Conservation (phyloP, 2,888 invertebrate genomes). For the Coenonympha arcania region DNA sequence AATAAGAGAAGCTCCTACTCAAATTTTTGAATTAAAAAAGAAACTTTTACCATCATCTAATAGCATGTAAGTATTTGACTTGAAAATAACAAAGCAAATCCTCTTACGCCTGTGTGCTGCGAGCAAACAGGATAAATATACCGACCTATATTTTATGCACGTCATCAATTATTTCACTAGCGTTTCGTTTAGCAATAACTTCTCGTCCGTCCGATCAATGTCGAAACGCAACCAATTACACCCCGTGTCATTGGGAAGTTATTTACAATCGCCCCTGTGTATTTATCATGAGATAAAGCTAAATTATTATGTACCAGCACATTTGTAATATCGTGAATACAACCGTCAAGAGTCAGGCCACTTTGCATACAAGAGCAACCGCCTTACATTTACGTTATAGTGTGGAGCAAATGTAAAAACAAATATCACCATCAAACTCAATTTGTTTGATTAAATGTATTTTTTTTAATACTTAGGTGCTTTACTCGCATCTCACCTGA, state of each 20-base stretch:
- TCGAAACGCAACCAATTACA: slow-evolving; percentile 58
- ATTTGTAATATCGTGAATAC: slow-evolving; percentile 29
- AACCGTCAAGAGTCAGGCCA: slow-evolving; percentile 16
- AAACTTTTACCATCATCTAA: no score
- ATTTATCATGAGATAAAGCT: slow-evolving; percentile 53
- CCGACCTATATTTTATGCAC: slow-evolving; percentile 14
- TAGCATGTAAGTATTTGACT: no score
- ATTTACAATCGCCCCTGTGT: slow-evolving; percentile 55
- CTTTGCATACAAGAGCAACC: slow-evolving; percentile 21
- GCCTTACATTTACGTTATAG: slow-evolving; percentile 11
- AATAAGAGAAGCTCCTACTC: no score
- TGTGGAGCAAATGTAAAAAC: no score
- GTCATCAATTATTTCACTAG: slow-evolving; percentile 32
- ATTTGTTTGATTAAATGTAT: no score
- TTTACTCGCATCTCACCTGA: no score
- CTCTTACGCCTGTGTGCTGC: not conserved
- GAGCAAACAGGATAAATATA: slow-evolving; percentile 19
- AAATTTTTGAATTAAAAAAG: no score
- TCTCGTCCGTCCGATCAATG: slow-evolving; percentile 42
- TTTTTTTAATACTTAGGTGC: no score
- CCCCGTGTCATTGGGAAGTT: slow-evolving; percentile 53
- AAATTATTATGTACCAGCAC: slow-evolving; percentile 38
- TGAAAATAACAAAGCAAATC: not conserved
- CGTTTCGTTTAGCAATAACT: slow-evolving; percentile 41
- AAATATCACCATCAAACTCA: no score